These are phyloP conservation scores for Nerophis ophidion DNA, from an alignment of 2,113 vertebrate species.

Conservation along the genomic window DNA sequence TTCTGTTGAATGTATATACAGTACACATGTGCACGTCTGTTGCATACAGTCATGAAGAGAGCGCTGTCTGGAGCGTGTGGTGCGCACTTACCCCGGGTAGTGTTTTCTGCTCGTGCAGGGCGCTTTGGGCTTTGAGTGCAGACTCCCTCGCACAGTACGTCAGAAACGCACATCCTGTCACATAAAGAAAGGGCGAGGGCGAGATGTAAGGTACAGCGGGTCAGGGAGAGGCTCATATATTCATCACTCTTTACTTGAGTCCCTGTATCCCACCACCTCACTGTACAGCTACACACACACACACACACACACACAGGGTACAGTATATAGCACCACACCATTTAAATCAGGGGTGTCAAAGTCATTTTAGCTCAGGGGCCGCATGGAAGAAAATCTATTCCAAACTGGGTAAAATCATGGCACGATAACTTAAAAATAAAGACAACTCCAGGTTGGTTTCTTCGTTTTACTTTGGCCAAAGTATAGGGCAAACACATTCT, in stretches of 20 bases:
- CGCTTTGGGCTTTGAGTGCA: conserved; percentile 88
- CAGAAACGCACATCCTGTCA: conserved; percentile 87
- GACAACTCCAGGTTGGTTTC: no score
- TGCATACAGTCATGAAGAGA: conserved; percentile 19
- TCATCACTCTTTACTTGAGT: conserved; percentile 28
- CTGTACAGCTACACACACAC: conserved; percentile 19
- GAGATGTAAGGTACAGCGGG: conserved; percentile 21
- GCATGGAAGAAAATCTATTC: no score
- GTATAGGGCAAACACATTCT: no score
- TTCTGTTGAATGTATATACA: not conserved
- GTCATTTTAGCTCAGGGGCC: no score
- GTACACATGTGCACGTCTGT: conserved; percentile 13
- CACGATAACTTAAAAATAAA: no score
- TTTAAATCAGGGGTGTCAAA: conserved; percentile 15
- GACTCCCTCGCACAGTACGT: conserved; percentile 89
- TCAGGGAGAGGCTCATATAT: conserved; percentile 27
- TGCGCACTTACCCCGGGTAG: conserved; percentile 80
- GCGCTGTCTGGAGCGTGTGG: conserved; percentile 19
- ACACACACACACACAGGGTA: conserved; percentile 10
- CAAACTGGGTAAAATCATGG: no score
- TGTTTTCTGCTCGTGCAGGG: conserved; percentile 90
- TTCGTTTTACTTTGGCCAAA: no score
- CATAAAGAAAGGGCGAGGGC: conserved; percentile 26
- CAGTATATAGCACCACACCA: conserved; percentile 16
- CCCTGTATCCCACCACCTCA: conserved; percentile 10